A percentile compares a stretch with the other conserved stretches of the same genome.
These are phyloP conservation scores for Aphelenchoides besseyi DNA, from an alignment of 1,140 invertebrate species.

Conservation along the genomic window DNA sequence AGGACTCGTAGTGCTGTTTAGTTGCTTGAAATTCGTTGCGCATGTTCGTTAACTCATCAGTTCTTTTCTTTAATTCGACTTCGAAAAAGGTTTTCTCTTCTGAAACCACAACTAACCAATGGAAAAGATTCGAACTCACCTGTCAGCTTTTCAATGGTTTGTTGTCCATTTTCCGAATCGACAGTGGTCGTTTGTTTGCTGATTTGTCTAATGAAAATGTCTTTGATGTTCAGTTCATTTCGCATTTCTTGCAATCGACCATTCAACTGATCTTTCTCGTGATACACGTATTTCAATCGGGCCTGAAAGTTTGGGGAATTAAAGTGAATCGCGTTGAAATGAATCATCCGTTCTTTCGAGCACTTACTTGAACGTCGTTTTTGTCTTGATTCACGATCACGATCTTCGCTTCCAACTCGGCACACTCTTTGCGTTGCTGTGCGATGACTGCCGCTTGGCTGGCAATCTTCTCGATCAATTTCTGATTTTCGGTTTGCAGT, in stretches of 20 bases:
- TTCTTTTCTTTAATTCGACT: conserved; percentile 11
- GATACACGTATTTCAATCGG: conserved; percentile 46
- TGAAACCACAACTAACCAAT: conserved; percentile 21
- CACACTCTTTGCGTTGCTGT: conserved; percentile 41
- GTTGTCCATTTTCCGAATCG: conserved; percentile 16
- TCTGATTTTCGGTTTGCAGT: conserved; percentile 27
- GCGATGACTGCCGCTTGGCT: conserved; percentile 42
- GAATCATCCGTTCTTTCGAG: conserved; percentile 3
- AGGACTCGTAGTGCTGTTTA: conserved; percentile 25
- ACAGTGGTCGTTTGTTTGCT: conserved; percentile 22
- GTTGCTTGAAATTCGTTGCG: conserved; percentile 10
- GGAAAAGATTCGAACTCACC: conserved; percentile 8
- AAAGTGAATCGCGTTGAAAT: conserved; percentile 13
- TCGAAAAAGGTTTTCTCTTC: conserved; percentile 26
- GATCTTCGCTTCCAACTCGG: conserved; percentile 44
- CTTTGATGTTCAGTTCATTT: conserved; percentile 45
- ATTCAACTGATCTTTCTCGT: conserved; percentile 40
- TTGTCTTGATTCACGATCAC: conserved; percentile 42
- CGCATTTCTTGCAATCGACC: conserved; percentile 23
- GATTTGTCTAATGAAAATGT: conserved; percentile 46
- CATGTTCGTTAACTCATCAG: conserved; percentile 23
- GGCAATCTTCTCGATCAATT: conserved; percentile 23
- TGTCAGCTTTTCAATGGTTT: conserved; percentile 32
- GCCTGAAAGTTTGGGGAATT: conserved; percentile 28
- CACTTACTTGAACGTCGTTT: conserved; percentile 43